Conservation (phyloP, 2,113 vertebrate species). For the Eolophus roseicapilla region DNA sequence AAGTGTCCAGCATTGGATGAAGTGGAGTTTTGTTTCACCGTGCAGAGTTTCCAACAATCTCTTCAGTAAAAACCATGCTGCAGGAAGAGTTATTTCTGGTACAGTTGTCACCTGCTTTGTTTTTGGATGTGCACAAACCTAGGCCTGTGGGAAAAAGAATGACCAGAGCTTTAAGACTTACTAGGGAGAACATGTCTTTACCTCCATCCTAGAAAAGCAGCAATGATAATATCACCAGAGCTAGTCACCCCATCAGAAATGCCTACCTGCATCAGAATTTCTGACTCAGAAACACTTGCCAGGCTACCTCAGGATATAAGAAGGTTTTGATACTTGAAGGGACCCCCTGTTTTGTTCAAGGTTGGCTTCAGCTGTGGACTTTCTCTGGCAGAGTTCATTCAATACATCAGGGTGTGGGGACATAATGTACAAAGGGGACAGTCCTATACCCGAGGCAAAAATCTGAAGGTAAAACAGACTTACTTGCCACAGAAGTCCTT, state of each 20-base stretch:
- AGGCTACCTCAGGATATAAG: not conserved
- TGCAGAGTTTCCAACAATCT: not conserved
- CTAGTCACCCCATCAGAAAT: not conserved
- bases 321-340: not conserved
- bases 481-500: slow-evolving; percentile 87
- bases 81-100: not conserved
- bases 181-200: not conserved
- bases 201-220: not conserved
- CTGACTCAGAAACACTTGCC: not conserved
- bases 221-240: not conserved
- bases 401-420: not conserved
- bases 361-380: not conserved
- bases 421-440: not conserved
- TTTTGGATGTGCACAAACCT: slow-evolving; percentile 75
- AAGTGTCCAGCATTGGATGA: not conserved
- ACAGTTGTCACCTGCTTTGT: not conserved
- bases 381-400: not conserved
- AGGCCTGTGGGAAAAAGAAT: slow-evolving; percentile 45
- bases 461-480: not conserved
- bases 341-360: not conserved
- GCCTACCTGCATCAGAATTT: not conserved
- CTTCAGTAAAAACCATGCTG: not conserved
- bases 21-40: not conserved
- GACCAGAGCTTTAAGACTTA: not conserved
- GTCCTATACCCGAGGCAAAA: not conserved